Evolutionary conservation across 2,797 vertebrate genomes (phyloP).

Genomic region (Orestias chungarensis): DNA sequence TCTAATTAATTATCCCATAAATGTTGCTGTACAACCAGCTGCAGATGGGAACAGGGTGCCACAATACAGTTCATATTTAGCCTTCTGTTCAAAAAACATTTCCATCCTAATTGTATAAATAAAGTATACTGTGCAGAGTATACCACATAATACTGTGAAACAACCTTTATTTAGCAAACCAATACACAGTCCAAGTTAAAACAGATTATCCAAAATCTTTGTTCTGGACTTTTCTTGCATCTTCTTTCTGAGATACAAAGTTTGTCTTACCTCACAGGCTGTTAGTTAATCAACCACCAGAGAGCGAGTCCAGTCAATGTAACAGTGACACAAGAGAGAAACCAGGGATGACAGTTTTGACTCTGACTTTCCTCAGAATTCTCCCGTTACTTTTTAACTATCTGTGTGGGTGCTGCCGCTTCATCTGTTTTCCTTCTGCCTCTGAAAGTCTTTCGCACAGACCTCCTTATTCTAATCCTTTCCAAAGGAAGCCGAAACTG

Average conservation of each 20-base stretch:
- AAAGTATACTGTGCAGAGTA: background rate
- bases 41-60: background rate
- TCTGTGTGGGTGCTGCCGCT: slow-evolving; percentile 61
- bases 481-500: slow-evolving; percentile 68
- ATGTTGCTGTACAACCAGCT: background rate
- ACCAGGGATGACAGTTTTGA: slow-evolving; percentile 54
- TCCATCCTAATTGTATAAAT: background rate
- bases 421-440: slow-evolving; percentile 67
- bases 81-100: background rate
- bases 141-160: slow-evolving; percentile 19
- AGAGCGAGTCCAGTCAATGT: slow-evolving; percentile 58
- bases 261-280: slow-evolving; percentile 71
- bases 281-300: slow-evolving; percentile 51
- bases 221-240: slow-evolving; percentile 37
- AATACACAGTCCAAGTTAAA: slow-evolving; percentile 38
- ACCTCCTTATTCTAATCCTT: slow-evolving; percentile 70
- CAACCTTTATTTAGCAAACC: slow-evolving; percentile 5
- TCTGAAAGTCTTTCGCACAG: slow-evolving; percentile 75
- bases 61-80: background rate
- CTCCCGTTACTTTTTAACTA: slow-evolving; percentile 57
- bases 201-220: slow-evolving; percentile 21
- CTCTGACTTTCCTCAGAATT: slow-evolving; percentile 50
- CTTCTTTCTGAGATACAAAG: slow-evolving; percentile 45
- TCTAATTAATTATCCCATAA: background rate
- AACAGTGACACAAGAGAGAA: slow-evolving; percentile 52